Evolutionary conservation across 1,140 invertebrate species (phyloP).

Genomic region (Pomacea maculata): DNA sequence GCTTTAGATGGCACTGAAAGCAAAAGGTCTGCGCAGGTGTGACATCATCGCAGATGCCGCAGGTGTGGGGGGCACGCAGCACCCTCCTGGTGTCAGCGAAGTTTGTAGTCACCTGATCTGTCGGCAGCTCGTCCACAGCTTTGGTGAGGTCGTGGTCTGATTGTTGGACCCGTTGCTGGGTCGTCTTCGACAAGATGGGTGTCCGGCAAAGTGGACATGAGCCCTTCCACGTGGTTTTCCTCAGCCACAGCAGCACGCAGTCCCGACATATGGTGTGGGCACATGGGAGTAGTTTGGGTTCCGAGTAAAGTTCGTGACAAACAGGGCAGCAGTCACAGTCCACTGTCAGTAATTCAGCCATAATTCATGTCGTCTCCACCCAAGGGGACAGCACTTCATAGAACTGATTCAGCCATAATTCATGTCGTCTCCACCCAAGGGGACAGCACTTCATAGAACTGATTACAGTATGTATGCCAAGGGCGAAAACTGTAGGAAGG

Average conservation of each 20-base stretch:
- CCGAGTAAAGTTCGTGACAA: slow-evolving; percentile 1
- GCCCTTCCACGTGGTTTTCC: neutral
- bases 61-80: neutral
- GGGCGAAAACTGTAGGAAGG: too few relatives aligned
- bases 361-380: too few relatives aligned
- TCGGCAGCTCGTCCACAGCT: slow-evolving; percentile 4
- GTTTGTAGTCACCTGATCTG: neutral
- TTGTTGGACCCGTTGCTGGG: neutral
- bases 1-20: neutral
- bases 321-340: neutral
- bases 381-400: too few relatives aligned
- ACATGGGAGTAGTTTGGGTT: slow-evolving; percentile 17
- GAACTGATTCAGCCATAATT: too few relatives aligned
- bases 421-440: too few relatives aligned
- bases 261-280: neutral
- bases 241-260: neutral
- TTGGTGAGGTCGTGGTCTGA: neutral
- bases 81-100: neutral
- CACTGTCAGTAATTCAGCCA: too few relatives aligned
- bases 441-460: too few relatives aligned
- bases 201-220: slow-evolving; percentile 9
- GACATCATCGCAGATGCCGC: neutral
- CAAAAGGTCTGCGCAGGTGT: neutral
- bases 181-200: neutral
- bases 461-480: too few relatives aligned